Conservation (phyloP, 2,113 vertebrate species). For the Sapajus apella region DNA sequence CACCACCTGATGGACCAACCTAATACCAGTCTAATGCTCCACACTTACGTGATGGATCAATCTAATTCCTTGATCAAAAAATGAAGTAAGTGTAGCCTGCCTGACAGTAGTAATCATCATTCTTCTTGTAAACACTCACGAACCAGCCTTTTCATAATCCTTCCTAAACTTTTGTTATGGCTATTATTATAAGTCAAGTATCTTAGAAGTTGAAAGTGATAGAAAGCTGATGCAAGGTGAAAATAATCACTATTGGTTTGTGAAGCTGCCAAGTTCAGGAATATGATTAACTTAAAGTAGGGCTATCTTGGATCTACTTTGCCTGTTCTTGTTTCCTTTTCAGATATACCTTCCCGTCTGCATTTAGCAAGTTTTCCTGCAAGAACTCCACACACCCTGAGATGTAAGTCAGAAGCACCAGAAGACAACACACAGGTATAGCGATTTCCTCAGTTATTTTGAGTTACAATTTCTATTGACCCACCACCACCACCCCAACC, state of each 20-base stretch:
- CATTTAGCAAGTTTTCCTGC: not conserved
- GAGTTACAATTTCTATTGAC: not conserved
- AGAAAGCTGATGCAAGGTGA: not conserved
- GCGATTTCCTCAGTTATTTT: not conserved
- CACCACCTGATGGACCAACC: not conserved
- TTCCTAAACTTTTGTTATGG: not conserved
- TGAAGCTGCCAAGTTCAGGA: not conserved
- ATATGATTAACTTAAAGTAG: not conserved
- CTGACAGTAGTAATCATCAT: not conserved
- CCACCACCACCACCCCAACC: not conserved
- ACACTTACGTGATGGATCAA: not conserved
- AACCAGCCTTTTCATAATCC: not conserved
- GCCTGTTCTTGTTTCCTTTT: not conserved
- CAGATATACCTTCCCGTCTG: not conserved
- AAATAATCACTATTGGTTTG: not conserved
- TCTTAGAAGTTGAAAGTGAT: not conserved
- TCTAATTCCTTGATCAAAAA: not conserved
- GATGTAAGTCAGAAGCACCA: not conserved
- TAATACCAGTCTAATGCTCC: no score
- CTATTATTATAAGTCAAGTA: not conserved
- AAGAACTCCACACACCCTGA: not conserved
- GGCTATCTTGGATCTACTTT: not conserved
- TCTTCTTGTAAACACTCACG: not conserved
- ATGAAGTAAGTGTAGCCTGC: not conserved
- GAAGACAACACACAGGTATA: not conserved